Conservation (phyloP, 2,797 vertebrate genomes). For the Etheostoma nigrum region DNA sequence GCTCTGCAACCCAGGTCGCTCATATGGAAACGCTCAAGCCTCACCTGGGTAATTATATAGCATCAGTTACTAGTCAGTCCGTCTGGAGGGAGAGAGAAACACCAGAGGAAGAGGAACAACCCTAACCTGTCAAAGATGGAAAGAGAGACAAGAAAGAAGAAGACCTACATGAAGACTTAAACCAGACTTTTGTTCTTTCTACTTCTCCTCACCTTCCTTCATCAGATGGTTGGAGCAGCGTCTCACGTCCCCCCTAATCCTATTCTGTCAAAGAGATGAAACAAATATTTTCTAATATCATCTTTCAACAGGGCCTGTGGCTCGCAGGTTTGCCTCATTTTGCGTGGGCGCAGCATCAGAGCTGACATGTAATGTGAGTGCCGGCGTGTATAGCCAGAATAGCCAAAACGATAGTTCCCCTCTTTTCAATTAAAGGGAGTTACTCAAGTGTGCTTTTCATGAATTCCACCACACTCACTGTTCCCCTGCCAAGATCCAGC, state of each 20-base stretch:
- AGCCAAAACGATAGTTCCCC: conserved; percentile 52
- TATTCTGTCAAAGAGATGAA: conserved; percentile 63
- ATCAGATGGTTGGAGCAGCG: neutral
- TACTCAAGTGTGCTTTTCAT: conserved; percentile 60
- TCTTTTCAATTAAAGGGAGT: conserved; percentile 69
- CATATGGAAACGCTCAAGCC: conserved; percentile 74
- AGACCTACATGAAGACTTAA: conserved; percentile 40
- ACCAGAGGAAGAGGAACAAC: conserved; percentile 39
- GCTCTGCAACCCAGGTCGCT: conserved; percentile 41
- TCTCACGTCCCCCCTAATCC: conserved; percentile 48
- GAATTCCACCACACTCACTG: conserved; percentile 60
- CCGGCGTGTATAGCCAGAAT: conserved; percentile 33
- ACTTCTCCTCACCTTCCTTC: conserved; percentile 54
- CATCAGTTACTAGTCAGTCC: conserved; percentile 62
- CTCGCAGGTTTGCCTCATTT: conserved; percentile 24
- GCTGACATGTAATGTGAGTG: conserved; percentile 39
- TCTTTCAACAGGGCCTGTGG: conserved; percentile 39
- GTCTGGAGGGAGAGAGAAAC: conserved; percentile 29
- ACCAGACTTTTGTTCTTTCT: conserved; percentile 36
- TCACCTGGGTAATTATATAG: conserved; percentile 70
- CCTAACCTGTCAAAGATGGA: conserved; percentile 46
- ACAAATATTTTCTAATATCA: conserved; percentile 40
- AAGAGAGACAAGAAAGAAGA: conserved; percentile 26
- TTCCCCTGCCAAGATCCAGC: conserved; percentile 69
- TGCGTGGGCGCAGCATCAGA: conserved; percentile 24